phyloP scores from a whole-genome alignment of 2,797 vertebrate species.

The Falco concolor region DNA sequence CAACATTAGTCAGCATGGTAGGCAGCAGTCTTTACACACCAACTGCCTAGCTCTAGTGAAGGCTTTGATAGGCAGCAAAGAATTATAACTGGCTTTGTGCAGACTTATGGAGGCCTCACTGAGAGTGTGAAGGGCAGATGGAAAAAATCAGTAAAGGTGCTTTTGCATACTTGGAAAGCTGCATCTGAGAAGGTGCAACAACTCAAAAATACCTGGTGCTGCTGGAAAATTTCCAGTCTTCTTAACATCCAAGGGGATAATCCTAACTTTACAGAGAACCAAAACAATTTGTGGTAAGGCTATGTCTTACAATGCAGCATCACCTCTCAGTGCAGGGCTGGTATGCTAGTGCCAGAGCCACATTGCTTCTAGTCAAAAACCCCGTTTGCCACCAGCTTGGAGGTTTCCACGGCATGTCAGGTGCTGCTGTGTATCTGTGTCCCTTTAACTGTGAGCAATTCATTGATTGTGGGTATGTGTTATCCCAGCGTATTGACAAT shows the following conservation, averaged over 20 bases:
- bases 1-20: conserved; percentile 64
- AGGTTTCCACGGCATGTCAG: background rate
- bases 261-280: background rate
- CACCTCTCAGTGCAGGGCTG: background rate
- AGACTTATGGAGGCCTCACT: background rate
- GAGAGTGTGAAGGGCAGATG: background rate
- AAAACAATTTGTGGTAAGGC: background rate
- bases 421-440: background rate
- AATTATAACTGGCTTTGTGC: background rate
- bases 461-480: background rate
- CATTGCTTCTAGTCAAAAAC: background rate
- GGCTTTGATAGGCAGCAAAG: background rate
- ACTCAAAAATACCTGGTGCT: background rate
- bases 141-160: background rate
- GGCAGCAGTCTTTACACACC: conserved; percentile 50
- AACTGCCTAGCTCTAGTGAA: conserved; percentile 44
- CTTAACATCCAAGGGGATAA: background rate
- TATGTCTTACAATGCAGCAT: background rate
- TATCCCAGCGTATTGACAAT: background rate
- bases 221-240: background rate
- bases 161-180: background rate
- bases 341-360: background rate
- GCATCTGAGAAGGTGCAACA: background rate
- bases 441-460: background rate
- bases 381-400: background rate